Base-by-base conservation (phyloP, 2,113 vertebrate genomes). In the Macquaria ambigua region DNA sequence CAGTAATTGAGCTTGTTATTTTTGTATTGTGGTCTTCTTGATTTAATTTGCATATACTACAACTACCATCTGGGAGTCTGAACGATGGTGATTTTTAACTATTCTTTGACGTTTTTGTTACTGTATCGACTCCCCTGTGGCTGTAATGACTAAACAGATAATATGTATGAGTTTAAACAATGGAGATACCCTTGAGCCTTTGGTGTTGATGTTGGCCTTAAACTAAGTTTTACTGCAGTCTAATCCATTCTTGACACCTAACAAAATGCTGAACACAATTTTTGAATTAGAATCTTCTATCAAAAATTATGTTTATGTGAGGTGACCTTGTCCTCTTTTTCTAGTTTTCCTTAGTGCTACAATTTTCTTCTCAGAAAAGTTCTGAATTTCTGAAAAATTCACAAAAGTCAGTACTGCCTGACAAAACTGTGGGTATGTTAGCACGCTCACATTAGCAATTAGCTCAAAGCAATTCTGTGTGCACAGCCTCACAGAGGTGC, bases 181-280 rank as follows among this genome's bases (percentile, higher is more conserved):
- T 37, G 18, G 37, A 28, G 8, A 43, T 39, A 37, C 34, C 52
- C 34, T 16, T 56, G 15, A 15, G 56, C 41, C 8, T 75, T 23
- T 15, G n/a, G 41, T 46, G 71, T 43, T 74, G 50, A 72, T 41
- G 8, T 74, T 46, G 55, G 21, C n/a, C 37, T 61, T 18, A 67
- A 56, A 55, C 55, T 0, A 53, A 20, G 31, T 28, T 55, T 0
- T 23, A 14, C 23, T 43, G 14, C 59, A 55, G 23, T 37, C 62
- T 37, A 69, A 59, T 43, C 34, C n/a, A 43, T 23, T 34, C 25
- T 11, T 78, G 52, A 56, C 39, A 68, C 58, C 46, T 78, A 46
- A 56, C 52, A 68, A 78, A 77, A 56, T 41, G 63, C 46, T 67
- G 37, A 31, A 23, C 39, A 78, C 63, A 31, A 31, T 31, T 31